phyloP scores from a whole-genome alignment of 1,140 invertebrate species.

The Eulimnadia texana region DNA sequence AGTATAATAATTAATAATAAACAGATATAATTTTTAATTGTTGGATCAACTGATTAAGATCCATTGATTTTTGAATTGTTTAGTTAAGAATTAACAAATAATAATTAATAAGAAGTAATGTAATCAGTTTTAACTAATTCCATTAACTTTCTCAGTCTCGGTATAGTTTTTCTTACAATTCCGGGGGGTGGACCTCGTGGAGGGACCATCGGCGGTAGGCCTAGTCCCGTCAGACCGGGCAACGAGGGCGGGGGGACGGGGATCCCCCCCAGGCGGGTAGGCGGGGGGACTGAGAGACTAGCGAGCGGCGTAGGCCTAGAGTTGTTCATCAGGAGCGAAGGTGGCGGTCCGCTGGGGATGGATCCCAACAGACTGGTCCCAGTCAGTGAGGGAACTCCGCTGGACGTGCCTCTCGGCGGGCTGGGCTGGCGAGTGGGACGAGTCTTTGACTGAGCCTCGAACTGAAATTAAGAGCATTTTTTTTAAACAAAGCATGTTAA shows the following conservation, averaged over 20 bases:
- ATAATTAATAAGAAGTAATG: too few relatives aligned
- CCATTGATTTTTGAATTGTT: too few relatives aligned
- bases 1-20: too few relatives aligned
- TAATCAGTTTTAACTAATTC: too few relatives aligned
- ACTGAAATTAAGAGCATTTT: constrained; percentile 31
- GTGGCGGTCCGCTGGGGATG: constrained; percentile 21
- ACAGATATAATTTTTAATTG: too few relatives aligned
- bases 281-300: constrained; percentile 10
- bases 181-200: constrained; percentile 45
- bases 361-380: constrained; percentile 12
- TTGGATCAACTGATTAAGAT: too few relatives aligned
- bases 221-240: not conserved
- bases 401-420: constrained; percentile 3
- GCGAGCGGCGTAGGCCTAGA: constrained; percentile 4
- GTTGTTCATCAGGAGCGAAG: constrained; percentile 18
- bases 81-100: too few relatives aligned
- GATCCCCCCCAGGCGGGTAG: constrained; percentile 10
- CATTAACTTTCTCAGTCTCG: too few relatives aligned
- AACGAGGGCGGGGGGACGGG: constrained; percentile 7
- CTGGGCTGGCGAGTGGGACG: constrained; percentile 43
- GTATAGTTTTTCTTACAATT: too few relatives aligned
- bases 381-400: constrained; percentile 24
- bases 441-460: constrained; percentile 82
- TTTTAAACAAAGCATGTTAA: not conserved
- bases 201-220: constrained; percentile 19